Evolutionary conservation across 2,797 vertebrate genomes (phyloP), one percentile per base, ranked within the genome.

Genomic region (Hypotaenidia philippensis): DNA sequence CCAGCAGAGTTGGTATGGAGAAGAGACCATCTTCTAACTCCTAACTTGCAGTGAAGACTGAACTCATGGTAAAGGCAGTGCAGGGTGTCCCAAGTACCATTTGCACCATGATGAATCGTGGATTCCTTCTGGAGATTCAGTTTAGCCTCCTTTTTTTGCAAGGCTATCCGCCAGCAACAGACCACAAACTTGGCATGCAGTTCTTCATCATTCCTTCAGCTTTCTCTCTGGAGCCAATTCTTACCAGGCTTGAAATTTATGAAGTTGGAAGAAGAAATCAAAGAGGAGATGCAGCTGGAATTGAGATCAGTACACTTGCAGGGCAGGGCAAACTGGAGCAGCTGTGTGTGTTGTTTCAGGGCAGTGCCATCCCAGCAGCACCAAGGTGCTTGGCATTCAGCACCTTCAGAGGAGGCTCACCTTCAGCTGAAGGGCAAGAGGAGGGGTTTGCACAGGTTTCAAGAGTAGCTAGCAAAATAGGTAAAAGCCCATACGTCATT

Each of bases 31-130:
- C 26, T 47, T 76, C 31, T 41, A 32, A 61, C 26, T 72, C 25
- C 40, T 57, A 4, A 14, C 13, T 40, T 32, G 12, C 12, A 19
- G 6, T 25, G 15, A 18, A 49, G 56, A 29, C 50, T 82, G 50
- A 45, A 10, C n/a, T 61, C 65, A 11, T 0, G 1, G n/a, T 41
- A 11, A 22, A 69, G 59, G 25, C 32, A 77, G 5, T 0, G 0
- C 41, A 20, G 23, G 26, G 32, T 65, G 29, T 32, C 40, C 25
- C 59, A 45, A 41, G 23, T 68, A 60, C 44, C 6, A 1, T 21
- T 40, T 74, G n/a, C 4, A 13, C 18, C 0, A 0, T 21, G 50
- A 21, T 56, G 29, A 66, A 49, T 47, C 2, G 2, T 49, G 29
- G 13, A 77, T 77, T 8, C 13, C 64, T 80, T 40, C 12, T 29